Conservation (phyloP, 2,113 vertebrate species). For the Emydura subglobosa region DNA sequence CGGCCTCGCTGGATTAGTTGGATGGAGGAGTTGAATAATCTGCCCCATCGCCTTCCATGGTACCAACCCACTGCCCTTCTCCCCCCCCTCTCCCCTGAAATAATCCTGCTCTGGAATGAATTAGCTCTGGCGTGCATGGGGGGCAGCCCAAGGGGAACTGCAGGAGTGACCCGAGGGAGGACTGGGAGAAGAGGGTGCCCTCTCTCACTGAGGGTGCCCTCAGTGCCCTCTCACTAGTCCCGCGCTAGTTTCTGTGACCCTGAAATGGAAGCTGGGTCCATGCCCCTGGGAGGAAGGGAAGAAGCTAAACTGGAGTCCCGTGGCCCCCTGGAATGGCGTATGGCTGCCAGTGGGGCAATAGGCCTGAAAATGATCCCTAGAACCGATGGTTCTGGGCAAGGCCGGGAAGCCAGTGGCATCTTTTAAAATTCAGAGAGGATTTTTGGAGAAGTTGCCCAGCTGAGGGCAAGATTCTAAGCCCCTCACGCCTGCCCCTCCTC, state of each 20-base stretch:
- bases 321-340: neutral
- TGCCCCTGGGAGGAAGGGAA: neutral
- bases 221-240: no score
- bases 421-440: neutral
- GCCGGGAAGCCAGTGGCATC: neutral
- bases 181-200: neutral
- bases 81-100: rapidly evolving
- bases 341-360: neutral
- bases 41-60: neutral
- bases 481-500: neutral
- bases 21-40: neutral
- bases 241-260: neutral
- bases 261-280: neutral
- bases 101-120: neutral
- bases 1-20: neutral
- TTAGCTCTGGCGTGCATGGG: neutral
- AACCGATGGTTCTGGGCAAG: neutral
- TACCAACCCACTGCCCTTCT: neutral
- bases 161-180: neutral
- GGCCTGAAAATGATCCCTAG: neutral
- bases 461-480: neutral
- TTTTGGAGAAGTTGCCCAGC: neutral
- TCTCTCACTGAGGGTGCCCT: no score
- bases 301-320: neutral
- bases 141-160: neutral